A percentile compares a stretch with the other conserved stretches of the same genome.
These are phyloP conservation scores for Motacilla tschutschensis DNA, from an alignment of 2,113 vertebrate species.

Conservation along the genomic window DNA sequence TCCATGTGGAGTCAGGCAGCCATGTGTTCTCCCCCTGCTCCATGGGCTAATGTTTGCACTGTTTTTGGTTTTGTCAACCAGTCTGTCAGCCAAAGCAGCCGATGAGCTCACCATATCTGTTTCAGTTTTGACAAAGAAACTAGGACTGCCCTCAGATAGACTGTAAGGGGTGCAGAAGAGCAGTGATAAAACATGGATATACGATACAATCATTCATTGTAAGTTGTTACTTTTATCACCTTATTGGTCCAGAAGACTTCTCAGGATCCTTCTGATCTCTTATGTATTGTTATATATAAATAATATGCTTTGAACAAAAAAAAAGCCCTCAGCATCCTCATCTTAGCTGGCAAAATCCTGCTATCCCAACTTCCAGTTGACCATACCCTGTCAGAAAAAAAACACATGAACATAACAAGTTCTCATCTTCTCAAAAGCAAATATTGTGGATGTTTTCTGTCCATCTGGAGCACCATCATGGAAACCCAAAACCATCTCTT, in stretches of 20 bases:
- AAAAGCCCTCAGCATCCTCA: neutral
- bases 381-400: neutral
- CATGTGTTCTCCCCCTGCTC: neutral
- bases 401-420: neutral
- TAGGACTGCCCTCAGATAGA: neutral
- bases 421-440: neutral
- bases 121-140: neutral
- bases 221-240: neutral
- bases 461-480: neutral
- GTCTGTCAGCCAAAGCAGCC: neutral
- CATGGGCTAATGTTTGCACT: accelerated
- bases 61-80: neutral
- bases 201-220: neutral
- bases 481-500: neutral
- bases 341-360: neutral
- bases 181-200: neutral
- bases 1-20: accelerated
- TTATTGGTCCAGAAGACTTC: neutral
- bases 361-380: neutral
- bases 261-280: neutral
- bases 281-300: neutral
- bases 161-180: neutral
- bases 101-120: neutral
- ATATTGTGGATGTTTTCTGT: neutral
- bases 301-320: neutral